These are phyloP conservation scores for Vidua macroura DNA, from an alignment of 2,113 vertebrate genomes.

Conservation along the genomic window DNA sequence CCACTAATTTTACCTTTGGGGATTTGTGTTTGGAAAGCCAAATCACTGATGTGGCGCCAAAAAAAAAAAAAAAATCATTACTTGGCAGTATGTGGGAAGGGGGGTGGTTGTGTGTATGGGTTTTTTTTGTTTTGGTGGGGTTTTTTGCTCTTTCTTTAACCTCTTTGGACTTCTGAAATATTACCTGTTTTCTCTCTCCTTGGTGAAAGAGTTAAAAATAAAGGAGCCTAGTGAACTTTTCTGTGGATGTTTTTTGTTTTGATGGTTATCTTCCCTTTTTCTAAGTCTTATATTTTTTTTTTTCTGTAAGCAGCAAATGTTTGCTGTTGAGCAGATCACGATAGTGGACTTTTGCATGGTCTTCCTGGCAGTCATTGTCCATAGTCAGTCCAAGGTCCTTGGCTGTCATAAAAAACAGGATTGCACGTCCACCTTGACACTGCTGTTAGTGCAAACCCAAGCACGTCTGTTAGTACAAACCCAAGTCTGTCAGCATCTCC, in stretches of 20 bases:
- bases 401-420: not conserved
- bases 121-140: not conserved
- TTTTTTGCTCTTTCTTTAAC: not conserved
- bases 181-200: not conserved
- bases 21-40: not conserved
- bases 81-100: not conserved
- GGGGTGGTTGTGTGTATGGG: not conserved
- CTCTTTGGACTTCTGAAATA: not conserved
- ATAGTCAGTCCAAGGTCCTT: not conserved
- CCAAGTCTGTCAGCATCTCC: not conserved
- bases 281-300: not conserved
- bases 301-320: rapidly evolving
- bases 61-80: not conserved
- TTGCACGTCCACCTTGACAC: not conserved
- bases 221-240: not conserved
- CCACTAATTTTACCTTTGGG: conserved; percentile 15
- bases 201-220: not conserved
- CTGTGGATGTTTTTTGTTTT: not conserved
- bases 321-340: not conserved
- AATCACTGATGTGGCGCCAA: not conserved
- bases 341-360: not conserved
- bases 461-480: not conserved
- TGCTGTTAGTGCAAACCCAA: not conserved
- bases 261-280: not conserved
- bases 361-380: not conserved